Evolutionary conservation across 2,113 vertebrate species (phyloP), one percentile per base, ranked within the genome.

Genomic region (Carassius auratus): DNA sequence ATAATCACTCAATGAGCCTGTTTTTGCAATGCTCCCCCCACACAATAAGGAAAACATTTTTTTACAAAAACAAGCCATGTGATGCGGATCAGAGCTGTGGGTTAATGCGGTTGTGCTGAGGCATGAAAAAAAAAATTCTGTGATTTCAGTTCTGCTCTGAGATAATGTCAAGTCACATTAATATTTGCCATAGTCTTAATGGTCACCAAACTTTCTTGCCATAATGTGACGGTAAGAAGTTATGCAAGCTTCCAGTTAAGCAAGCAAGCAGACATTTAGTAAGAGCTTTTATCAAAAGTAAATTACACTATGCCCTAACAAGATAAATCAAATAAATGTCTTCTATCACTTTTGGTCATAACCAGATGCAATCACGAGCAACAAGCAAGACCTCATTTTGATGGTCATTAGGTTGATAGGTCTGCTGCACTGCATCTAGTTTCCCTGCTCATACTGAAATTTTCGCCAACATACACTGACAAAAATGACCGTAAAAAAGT

Each of bases 1-100:
- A 90, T 92, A 87, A 82, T 84, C 80, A 84, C 30, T 36, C 48
- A n/a, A 45, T 33, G 36, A 57, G 52, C 84, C 69, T 74, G 21
- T 42, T 81, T 85, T 80, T 74, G 77, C 48, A 71, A 68, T 68
- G 48, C 59, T 66, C 33, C 68, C 71, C 66, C 45, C 57, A 62
- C 42, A 62, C 61, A 66, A 83, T 52, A 42, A 75, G 61, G 61
- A 75, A n/a, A 48, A 48, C 42, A n/a, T n/a, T n/a, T n/a, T n/a
- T 73, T 57, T 12, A 87, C 73, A 66, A 87, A 86, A 86, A 50
- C 15, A 15, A 83, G 62, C 52, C 36, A 9, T 59, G 55, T 48
- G 75, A 82, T 71, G 30, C 45, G 57, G 68, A 86, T 59, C 81
- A 80, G 75, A 83, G 62, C 50, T 7, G 8, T 45, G 33, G 19